Percentiles rank a stretch among this genome's conserved stretches.
Conservation (phyloP, 2,797 vertebrate species). For the Heterohyrax brucei region DNA sequence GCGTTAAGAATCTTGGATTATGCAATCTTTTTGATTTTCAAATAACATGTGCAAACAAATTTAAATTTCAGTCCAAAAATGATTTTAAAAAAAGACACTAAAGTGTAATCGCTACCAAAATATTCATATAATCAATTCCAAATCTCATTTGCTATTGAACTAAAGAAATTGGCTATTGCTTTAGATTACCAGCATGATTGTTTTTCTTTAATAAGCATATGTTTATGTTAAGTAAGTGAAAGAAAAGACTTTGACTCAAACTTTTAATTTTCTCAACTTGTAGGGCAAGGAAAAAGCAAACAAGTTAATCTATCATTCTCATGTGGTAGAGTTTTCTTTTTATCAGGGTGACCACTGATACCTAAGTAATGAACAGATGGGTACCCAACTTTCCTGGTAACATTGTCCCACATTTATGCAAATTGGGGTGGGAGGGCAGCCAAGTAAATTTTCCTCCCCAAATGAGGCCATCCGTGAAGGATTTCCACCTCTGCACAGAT, state of each 20-base stretch:
- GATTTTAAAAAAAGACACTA: background rate
- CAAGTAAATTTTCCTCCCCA: background rate
- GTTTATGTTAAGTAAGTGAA: background rate
- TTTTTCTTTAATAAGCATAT: background rate
- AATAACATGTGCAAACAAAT: background rate
- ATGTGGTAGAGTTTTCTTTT: background rate
- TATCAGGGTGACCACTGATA: background rate
- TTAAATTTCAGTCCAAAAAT: background rate
- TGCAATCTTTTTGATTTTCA: background rate
- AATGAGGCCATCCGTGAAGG: background rate
- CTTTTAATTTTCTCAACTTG: conserved; percentile 35
- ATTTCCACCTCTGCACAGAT: background rate
- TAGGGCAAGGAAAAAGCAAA: conserved; percentile 33
- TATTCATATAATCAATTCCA: background rate
- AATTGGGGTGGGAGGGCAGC: accelerated
- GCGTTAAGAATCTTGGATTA: background rate
- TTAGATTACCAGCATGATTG: background rate
- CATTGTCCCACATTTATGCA: background rate
- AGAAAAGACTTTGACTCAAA: background rate
- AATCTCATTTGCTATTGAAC: background rate
- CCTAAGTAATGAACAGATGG: background rate
- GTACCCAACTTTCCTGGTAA: background rate
- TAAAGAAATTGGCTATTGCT: background rate
- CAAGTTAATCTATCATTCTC: background rate
- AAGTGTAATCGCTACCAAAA: background rate